These are phyloP conservation scores for Cydia splendana DNA, from an alignment of 1,140 invertebrate species.

Conservation along the genomic window DNA sequence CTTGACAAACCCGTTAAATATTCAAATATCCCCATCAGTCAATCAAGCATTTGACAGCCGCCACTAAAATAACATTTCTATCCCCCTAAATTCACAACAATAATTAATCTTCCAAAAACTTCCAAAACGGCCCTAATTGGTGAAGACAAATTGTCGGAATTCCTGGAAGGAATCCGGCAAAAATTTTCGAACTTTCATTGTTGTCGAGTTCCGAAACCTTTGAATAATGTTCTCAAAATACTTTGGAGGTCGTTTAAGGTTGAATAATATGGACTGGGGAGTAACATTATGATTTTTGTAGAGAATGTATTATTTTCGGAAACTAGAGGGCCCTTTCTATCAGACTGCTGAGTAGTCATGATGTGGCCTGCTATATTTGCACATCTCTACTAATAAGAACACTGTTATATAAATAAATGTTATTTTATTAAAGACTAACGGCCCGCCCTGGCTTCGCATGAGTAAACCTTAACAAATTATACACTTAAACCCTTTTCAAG, in stretches of 20 bases:
- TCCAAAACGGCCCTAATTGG: conserved; percentile 2
- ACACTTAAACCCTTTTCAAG: too few relatives aligned
- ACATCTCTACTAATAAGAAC: too few relatives aligned
- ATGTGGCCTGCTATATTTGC: too few relatives aligned
- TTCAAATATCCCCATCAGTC: too few relatives aligned
- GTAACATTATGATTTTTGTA: not conserved
- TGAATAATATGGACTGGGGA: not conserved
- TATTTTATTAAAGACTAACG: too few relatives aligned
- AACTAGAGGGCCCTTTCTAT: too few relatives aligned
- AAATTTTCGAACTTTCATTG: conserved; percentile 3
- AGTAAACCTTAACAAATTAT: too few relatives aligned
- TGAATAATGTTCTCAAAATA: conserved; percentile 13
- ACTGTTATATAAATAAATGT: too few relatives aligned
- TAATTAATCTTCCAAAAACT: conserved; percentile 28
- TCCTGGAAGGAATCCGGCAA: conserved; percentile 4
- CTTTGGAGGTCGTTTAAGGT: not conserved
- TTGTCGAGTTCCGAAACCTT: conserved; percentile 2
- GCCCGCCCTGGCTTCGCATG: too few relatives aligned
- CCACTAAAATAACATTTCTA: conserved; percentile 13
- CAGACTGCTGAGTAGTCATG: too few relatives aligned
- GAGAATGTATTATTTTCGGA: not conserved
- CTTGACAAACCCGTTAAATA: too few relatives aligned
- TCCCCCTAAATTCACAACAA: not conserved
- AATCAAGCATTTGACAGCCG: not conserved
- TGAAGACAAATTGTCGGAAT: conserved; percentile 26